A percentile compares a stretch with the other conserved stretches of the same genome.
Conservation (phyloP, 2,888 invertebrate genomes). For the Spilosoma lubricipeda region DNA sequence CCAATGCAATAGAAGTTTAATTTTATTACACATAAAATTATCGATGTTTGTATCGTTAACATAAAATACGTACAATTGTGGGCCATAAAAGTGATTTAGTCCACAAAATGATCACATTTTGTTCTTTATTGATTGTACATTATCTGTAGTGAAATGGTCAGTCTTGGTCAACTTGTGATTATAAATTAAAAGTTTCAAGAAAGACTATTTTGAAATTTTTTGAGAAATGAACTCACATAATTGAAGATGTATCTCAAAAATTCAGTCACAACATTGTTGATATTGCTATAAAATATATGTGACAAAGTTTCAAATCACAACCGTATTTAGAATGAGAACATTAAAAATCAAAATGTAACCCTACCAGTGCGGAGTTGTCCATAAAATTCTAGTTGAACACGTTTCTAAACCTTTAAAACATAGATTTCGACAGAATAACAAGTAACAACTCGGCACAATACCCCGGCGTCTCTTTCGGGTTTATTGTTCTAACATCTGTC, state of each 20-base stretch:
- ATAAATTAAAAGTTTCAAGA: slow-evolving; percentile 2
- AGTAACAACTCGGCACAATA: slow-evolving; percentile 65
- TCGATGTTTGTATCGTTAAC: slow-evolving; percentile 33
- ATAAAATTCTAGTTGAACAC: slow-evolving; percentile 65
- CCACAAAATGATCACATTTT: slow-evolving; percentile 12
- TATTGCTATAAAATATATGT: slow-evolving; percentile 47
- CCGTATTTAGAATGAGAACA: slow-evolving; percentile 40
- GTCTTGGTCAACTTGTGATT: neutral
- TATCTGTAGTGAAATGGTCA: slow-evolving; percentile 1
- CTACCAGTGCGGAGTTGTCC: slow-evolving; percentile 54
- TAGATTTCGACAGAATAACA: slow-evolving; percentile 68
- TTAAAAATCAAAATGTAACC: slow-evolving; percentile 54
- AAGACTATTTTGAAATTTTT: slow-evolving; percentile 28
- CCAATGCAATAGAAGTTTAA: slow-evolving; percentile 47
- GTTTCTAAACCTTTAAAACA: slow-evolving; percentile 67
- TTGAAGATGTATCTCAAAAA: slow-evolving; percentile 42
- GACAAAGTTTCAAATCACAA: slow-evolving; percentile 43
- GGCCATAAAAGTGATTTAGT: slow-evolving; percentile 28
- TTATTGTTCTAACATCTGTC: slow-evolving; percentile 81
- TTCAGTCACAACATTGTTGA: slow-evolving; percentile 47
- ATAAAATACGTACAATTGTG: slow-evolving; percentile 32
- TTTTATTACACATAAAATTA: slow-evolving; percentile 40
- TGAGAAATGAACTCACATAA: slow-evolving; percentile 35
- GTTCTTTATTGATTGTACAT: slow-evolving; percentile 18
- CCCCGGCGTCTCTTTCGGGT: slow-evolving; percentile 71